A percentile compares a stretch with the other conserved stretches of the same genome.
phyloP scores from a whole-genome alignment of 92 coral and sea anemone genomes.

The Porites divaricata region DNA sequence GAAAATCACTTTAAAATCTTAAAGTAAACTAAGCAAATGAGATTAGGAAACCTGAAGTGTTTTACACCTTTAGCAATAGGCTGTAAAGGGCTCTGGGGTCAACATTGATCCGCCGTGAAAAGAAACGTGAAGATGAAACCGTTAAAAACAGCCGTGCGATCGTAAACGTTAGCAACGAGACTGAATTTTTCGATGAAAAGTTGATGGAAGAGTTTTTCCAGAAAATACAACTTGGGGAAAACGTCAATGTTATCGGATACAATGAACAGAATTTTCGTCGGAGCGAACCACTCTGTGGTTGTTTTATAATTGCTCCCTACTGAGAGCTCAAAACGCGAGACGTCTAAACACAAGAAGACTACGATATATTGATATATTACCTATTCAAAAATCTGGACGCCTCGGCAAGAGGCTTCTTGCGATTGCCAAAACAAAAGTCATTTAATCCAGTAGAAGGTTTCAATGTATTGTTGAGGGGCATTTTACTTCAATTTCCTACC shows the following conservation, averaged over 20 bases:
- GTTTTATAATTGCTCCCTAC: constrained; percentile 72
- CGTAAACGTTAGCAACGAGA: constrained; percentile 10
- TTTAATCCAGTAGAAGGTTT: background rate
- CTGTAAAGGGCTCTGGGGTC: constrained; percentile 44
- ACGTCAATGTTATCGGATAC: constrained; percentile 15
- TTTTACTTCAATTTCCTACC: background rate
- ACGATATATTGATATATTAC: background rate
- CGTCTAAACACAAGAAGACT: constrained; percentile 31
- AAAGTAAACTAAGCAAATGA: constrained; percentile 46
- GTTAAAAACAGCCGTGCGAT: constrained; percentile 18
- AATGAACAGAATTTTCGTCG: constrained; percentile 13
- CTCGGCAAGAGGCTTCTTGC: background rate
- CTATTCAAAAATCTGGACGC: background rate
- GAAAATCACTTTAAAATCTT: constrained; percentile 34
- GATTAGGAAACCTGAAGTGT: constrained; percentile 46
- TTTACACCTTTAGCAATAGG: constrained; percentile 39
- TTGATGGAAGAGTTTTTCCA: background rate
- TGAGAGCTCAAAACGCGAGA: constrained; percentile 40
- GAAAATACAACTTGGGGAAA: background rate
- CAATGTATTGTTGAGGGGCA: background rate
- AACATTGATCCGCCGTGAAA: constrained; percentile 18
- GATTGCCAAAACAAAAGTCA: background rate
- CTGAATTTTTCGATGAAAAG: background rate
- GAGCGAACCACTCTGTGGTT: constrained; percentile 43
- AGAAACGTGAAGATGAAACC: constrained; percentile 4